phyloP scores from a whole-genome alignment of 2,888 invertebrate genomes.

The Elaeidobius kamerunicus region DNA sequence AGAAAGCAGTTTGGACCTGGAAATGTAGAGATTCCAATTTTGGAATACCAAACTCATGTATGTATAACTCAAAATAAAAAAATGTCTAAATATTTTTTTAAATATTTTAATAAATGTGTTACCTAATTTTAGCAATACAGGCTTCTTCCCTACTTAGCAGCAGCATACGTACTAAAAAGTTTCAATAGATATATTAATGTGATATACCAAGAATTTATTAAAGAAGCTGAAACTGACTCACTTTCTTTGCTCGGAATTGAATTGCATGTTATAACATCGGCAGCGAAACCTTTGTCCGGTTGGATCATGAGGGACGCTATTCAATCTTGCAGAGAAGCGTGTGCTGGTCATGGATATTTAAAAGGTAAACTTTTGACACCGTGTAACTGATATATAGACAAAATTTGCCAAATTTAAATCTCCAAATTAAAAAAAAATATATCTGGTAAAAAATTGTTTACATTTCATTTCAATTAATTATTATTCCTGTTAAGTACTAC shows the following conservation, averaged over 20 bases:
- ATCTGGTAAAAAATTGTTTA: no score
- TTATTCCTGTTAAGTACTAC: no score
- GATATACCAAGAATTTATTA: constrained; percentile 34
- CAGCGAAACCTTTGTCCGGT: constrained; percentile 72
- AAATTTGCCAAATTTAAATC: no score
- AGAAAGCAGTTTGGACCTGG: constrained; percentile 85
- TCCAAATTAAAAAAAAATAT: no score
- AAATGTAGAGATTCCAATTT: constrained; percentile 71
- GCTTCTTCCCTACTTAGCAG: constrained; percentile 60
- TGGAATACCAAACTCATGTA: constrained; percentile 90
- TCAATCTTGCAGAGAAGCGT: constrained; percentile 90
- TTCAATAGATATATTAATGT: constrained; percentile 59
- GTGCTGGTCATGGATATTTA: constrained; percentile 93
- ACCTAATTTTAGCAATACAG: constrained; percentile 18
- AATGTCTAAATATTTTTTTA: neutral
- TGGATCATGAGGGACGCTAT: constrained; percentile 87
- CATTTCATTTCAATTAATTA: no score
- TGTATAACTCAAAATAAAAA: constrained; percentile 32
- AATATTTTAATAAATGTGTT: neutral
- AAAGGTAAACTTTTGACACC: no score
- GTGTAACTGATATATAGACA: no score
- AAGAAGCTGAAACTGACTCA: constrained; percentile 36
- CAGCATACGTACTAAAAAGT: constrained; percentile 58
- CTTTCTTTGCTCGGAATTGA: constrained; percentile 58
- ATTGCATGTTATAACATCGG: constrained; percentile 76